A percentile compares a stretch with the other conserved stretches of the same genome.
Conservation (phyloP, 2,888 invertebrate genomes). For the Catocala nupta region DNA sequence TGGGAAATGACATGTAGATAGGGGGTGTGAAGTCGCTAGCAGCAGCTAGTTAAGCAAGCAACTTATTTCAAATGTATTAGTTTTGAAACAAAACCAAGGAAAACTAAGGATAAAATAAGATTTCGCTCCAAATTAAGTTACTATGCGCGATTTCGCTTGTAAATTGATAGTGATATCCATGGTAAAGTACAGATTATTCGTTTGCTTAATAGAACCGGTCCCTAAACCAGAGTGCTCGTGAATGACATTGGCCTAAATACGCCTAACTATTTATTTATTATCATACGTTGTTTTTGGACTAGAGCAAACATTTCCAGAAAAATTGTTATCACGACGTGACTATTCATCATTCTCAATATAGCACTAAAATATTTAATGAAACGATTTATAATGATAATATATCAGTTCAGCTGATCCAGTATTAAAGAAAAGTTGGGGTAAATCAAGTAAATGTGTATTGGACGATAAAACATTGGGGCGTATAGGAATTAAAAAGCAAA, state of each 20-base stretch:
- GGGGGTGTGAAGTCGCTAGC: no score
- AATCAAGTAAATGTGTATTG: no score
- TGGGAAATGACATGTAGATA: no score
- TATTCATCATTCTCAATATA: not conserved
- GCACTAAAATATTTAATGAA: not conserved
- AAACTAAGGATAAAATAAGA: no score
- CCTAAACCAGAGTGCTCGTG: constrained; percentile 18
- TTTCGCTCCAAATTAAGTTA: no score
- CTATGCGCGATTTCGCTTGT: no score
- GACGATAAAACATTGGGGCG: no score
- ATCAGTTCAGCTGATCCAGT: not conserved
- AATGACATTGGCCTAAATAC: constrained; percentile 55
- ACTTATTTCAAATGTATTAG: no score
- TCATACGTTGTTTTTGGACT: constrained; percentile 6
- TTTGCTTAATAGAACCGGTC: constrained; percentile 13
- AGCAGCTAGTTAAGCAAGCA: no score
- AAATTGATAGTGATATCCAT: not conserved
- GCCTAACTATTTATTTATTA: constrained; percentile 10
- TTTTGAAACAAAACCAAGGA: no score
- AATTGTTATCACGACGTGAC: not conserved
- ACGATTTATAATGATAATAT: not conserved
- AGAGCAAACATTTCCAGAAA: constrained; percentile 5
- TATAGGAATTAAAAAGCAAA: no score
- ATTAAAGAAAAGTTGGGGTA: no score
- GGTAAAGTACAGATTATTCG: not conserved